Evolutionary conservation across 2,113 vertebrate species (phyloP).

Genomic region (Dermatemys mawii): DNA sequence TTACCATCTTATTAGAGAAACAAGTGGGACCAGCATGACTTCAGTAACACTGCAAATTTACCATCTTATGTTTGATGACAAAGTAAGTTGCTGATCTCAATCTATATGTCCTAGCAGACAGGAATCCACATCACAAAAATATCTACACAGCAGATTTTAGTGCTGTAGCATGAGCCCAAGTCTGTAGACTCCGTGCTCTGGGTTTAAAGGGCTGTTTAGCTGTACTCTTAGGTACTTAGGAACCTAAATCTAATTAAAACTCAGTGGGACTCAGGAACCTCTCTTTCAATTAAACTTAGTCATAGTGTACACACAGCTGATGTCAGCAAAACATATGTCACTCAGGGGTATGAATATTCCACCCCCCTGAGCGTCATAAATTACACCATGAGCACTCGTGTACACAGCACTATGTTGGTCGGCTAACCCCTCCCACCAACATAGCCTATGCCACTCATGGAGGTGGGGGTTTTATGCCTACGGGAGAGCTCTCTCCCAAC

Average conservation of each 20-base stretch:
- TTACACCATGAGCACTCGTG: too few species aligned
- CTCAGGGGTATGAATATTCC: too few species aligned
- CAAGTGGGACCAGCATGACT: not conserved
- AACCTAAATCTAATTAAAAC: not conserved
- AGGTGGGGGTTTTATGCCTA: too few species aligned
- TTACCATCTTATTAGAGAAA: not conserved
- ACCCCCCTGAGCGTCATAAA: too few species aligned
- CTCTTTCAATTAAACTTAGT: too few species aligned
- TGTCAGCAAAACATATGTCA: too few species aligned
- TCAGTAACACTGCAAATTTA: not conserved
- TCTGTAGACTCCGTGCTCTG: not conserved
- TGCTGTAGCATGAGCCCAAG: not conserved
- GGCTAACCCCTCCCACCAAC: too few species aligned
- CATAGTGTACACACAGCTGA: too few species aligned
- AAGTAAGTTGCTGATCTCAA: not conserved
- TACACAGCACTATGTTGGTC: too few species aligned
- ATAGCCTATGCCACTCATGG: too few species aligned
- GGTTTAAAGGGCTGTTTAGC: not conserved
- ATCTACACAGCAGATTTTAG: not conserved
- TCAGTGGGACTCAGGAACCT: not conserved
- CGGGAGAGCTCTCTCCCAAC: too few species aligned
- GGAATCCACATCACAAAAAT: not conserved
- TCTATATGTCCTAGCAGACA: not conserved
- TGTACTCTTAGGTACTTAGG: not conserved
- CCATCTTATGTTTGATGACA: not conserved